Evolutionary conservation across 2,797 vertebrate genomes (phyloP).

Genomic region (Sebastolobus alascanus): DNA sequence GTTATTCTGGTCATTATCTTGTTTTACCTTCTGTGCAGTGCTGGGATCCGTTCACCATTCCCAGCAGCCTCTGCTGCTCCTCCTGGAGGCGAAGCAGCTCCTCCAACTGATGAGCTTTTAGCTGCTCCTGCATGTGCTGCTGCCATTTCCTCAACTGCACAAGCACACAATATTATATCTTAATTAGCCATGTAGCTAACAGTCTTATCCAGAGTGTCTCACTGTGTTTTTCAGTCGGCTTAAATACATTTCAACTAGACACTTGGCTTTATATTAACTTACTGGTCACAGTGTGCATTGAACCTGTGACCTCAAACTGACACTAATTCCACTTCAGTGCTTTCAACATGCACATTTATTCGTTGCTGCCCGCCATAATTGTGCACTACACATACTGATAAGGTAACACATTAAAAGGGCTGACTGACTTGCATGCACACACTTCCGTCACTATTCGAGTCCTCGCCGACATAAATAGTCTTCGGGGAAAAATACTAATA

Average conservation of each 20-base stretch:
- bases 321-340: background rate
- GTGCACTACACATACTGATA: background rate
- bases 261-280: background rate
- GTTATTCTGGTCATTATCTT: background rate
- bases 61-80: constrained; percentile 89
- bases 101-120: constrained; percentile 92
- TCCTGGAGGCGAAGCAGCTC: constrained; percentile 90
- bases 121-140: constrained; percentile 92
- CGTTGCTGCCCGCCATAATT: too few relatives aligned
- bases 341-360: background rate
- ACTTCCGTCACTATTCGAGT: background rate
- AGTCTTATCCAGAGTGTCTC: background rate
- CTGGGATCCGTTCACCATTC: constrained; percentile 69
- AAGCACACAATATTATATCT: constrained; percentile 20
- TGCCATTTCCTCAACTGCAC: constrained; percentile 92
- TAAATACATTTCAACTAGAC: background rate
- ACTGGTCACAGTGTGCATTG: background rate
- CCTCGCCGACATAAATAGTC: constrained; percentile 4
- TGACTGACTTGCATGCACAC: constrained; percentile 1
- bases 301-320: background rate
- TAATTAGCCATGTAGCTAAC: background rate
- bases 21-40: constrained; percentile 55
- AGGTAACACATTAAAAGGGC: background rate
- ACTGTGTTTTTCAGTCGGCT: background rate
- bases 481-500: constrained; percentile 27